Evolutionary conservation across 2,113 vertebrate genomes (phyloP).

Genomic region (Columba janthina): DNA sequence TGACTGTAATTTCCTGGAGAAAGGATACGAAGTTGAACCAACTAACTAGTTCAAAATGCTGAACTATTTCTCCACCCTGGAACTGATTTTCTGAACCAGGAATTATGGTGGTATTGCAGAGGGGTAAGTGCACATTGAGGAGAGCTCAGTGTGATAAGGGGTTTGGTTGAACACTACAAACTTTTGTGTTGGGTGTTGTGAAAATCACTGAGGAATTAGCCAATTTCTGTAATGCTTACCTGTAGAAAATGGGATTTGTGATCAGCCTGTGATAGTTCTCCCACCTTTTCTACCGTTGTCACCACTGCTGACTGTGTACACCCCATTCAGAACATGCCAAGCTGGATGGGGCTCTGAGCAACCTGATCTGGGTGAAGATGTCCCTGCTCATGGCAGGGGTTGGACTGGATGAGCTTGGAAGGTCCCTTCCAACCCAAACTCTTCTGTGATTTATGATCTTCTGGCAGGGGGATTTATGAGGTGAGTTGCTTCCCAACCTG

Average conservation of each 20-base stretch:
- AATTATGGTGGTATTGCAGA: background rate
- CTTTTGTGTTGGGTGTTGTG: background rate
- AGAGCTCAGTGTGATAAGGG: background rate
- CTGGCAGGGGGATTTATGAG: background rate
- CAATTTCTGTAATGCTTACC: background rate
- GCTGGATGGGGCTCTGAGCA: too few relatives aligned
- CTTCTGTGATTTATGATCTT: too few relatives aligned
- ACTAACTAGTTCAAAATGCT: background rate
- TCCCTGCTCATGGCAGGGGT: too few relatives aligned
- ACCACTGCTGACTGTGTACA: background rate
- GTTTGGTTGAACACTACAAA: background rate
- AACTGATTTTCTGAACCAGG: fast-evolving
- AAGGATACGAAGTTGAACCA: background rate
- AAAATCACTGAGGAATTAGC: background rate
- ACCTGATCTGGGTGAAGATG: too few relatives aligned
- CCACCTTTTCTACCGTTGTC: background rate
- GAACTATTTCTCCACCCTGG: background rate
- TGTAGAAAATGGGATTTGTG: background rate
- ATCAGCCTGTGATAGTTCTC: background rate
- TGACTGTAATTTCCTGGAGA: background rate
- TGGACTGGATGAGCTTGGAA: too few relatives aligned
- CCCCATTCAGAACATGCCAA: too few relatives aligned
- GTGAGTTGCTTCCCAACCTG: background rate
- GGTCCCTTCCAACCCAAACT: too few relatives aligned
- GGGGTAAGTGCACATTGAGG: fast-evolving